Percentiles rank a stretch among this genome's conserved stretches.
phyloP scores from a whole-genome alignment of 2,888 invertebrate species.

The Xylota sylvarum region DNA sequence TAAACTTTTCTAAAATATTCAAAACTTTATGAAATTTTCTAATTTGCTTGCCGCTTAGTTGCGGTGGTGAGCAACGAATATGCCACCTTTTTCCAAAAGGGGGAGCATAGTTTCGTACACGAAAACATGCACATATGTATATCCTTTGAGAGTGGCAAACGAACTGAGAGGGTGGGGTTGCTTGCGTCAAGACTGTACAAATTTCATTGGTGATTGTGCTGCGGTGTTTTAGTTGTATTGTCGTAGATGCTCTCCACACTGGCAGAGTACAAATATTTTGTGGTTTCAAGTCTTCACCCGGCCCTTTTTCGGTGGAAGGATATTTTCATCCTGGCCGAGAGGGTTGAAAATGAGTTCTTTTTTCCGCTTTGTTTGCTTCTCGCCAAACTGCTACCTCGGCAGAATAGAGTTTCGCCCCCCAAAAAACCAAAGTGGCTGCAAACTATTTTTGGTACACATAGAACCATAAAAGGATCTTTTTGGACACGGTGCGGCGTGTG shows the following conservation, averaged over 20 bases:
- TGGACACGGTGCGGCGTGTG: neutral
- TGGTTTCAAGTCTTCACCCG: neutral
- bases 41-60: slow-evolving; percentile 38
- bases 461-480: slow-evolving; percentile 6
- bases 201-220: slow-evolving; percentile 6
- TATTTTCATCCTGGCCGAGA: neutral
- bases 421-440: slow-evolving; percentile 18
- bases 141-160: slow-evolving; percentile 3
- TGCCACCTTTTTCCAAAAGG: neutral
- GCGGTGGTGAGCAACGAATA: slow-evolving; percentile 9
- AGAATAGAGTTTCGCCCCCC: neutral
- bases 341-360: slow-evolving; percentile 32
- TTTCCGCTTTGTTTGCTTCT: neutral
- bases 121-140: neutral
- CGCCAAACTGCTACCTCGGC: slow-evolving; percentile 7
- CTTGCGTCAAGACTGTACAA: slow-evolving; percentile 14
- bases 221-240: neutral
- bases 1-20: slow-evolving; percentile 68
- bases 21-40: slow-evolving; percentile 72
- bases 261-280: slow-evolving; percentile 14
- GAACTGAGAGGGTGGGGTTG: neutral
- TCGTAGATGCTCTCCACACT: neutral
- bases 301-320: slow-evolving; percentile 3
- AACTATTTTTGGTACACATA: slow-evolving; percentile 27
- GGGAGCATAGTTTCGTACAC: neutral